Percentiles rank a stretch among this genome's conserved stretches.
Conservation (phyloP, 2,113 vertebrate species). For the Castor canadensis region DNA sequence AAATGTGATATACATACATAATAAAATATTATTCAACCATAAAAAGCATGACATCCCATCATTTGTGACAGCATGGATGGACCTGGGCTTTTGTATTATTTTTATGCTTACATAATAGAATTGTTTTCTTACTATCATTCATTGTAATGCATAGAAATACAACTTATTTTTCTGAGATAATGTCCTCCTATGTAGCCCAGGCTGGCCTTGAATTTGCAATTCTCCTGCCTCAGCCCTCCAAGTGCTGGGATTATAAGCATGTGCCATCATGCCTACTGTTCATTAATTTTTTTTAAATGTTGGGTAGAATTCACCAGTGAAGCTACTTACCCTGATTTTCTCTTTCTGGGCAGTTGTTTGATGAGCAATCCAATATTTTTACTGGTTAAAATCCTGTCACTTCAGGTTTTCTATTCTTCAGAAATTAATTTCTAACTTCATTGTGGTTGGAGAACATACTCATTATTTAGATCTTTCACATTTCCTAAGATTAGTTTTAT, state of each 20-base stretch:
- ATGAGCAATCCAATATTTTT: background rate
- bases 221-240: too few species aligned
- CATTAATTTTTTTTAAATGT: background rate
- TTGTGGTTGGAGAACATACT: background rate
- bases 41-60: background rate
- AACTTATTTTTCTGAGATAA: background rate
- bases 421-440: background rate
- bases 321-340: background rate
- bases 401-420: background rate
- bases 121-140: background rate
- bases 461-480: background rate
- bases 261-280: background rate
- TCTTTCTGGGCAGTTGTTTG: background rate
- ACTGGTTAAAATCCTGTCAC: background rate
- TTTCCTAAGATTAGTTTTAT: background rate
- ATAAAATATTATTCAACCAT: too few species aligned
- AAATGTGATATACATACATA: too few species aligned
- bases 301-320: background rate
- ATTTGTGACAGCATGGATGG: background rate
- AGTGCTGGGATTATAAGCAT: too few species aligned
- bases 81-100: background rate
- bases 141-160: background rate
- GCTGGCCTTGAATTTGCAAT: too few species aligned
- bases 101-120: background rate
- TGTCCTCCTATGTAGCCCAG: too few species aligned